These are phyloP conservation scores for Xestia c-nigrum DNA, from an alignment of 2,888 invertebrate genomes.

Conservation along the genomic window DNA sequence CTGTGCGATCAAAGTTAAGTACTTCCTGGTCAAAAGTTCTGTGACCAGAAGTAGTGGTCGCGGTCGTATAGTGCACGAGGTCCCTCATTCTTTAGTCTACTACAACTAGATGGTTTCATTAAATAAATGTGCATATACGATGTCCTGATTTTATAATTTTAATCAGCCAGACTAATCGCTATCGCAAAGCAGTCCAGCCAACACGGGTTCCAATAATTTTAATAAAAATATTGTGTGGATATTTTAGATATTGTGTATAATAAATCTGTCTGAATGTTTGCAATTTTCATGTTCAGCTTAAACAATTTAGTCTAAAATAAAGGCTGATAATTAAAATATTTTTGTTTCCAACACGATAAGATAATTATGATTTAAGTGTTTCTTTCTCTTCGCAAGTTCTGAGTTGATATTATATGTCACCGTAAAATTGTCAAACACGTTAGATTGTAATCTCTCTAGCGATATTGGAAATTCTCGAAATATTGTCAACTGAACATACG, in stretches of 20 bases:
- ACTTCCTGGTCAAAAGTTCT: no score
- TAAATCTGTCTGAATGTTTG: constrained; percentile 56
- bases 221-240: constrained; percentile 38
- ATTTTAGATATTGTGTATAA: constrained; percentile 50
- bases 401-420: background rate
- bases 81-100: background rate
- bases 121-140: no score
- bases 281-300: constrained; percentile 31
- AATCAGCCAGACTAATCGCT: background rate
- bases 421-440: no score
- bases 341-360: constrained; percentile 26
- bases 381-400: background rate
- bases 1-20: no score
- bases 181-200: constrained; percentile 15
- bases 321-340: constrained; percentile 47
- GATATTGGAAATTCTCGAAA: no score
- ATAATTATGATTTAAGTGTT: constrained; percentile 9
- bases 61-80: background rate
- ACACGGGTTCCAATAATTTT: constrained; percentile 15
- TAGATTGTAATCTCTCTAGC: no score
- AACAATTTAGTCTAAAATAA: constrained; percentile 38
- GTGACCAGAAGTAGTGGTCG: background rate
- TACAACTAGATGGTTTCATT: background rate
- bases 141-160: no score
- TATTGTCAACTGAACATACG: no score